Base-by-base conservation (phyloP, 2,797 vertebrate species). In the Jordanella pulchra region DNA sequence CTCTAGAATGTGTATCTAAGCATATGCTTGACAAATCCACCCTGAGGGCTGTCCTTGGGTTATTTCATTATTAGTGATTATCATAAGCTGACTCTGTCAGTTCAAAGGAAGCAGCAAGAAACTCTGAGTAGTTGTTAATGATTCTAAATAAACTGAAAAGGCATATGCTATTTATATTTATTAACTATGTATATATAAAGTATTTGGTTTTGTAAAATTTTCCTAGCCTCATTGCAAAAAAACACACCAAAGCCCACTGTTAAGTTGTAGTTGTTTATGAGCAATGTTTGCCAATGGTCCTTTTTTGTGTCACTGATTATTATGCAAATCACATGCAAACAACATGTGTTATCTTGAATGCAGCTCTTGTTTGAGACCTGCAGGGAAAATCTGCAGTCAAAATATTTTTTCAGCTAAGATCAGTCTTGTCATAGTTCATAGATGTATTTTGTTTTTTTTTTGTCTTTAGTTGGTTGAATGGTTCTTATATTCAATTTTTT, bases 1-100 rank as follows among this genome's bases (percentile, higher is more conserved):
- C 69, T 48, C 25, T 48, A 61, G 45, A 75, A 72, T 55, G 35
- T 80, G 73, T n/a, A 28, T 63, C 42, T 72, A 73, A 75, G 65
- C 67, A 69, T 69, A 78, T 84, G 70, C 55, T 42, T 44, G 50
- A 56, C 67, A 77, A 61, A 72, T 77, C 60, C 66, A 74, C 72
- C 74, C 77, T 47, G 60, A 58, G 51, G 72, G 72, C 77, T 79
- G 60, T 84, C 79, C 65, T 83, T 79, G 27, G 67, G 78, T 78
- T 80, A 68, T 82, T 72, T 79, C 72, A 76, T 76, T 63, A 87
- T 48, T 35, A 12, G 45, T 35, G 53, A 70, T 54, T 54, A 23
- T 21, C 56, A 60, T 12, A 60, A 35, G 21, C 32, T 13, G 32
- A 51, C 50, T 12, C 10, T 39, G 30, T 39, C 56, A 6, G 56